Evolutionary conservation across 2,797 vertebrate genomes (phyloP).

Genomic region (Astyanax mexicanus): DNA sequence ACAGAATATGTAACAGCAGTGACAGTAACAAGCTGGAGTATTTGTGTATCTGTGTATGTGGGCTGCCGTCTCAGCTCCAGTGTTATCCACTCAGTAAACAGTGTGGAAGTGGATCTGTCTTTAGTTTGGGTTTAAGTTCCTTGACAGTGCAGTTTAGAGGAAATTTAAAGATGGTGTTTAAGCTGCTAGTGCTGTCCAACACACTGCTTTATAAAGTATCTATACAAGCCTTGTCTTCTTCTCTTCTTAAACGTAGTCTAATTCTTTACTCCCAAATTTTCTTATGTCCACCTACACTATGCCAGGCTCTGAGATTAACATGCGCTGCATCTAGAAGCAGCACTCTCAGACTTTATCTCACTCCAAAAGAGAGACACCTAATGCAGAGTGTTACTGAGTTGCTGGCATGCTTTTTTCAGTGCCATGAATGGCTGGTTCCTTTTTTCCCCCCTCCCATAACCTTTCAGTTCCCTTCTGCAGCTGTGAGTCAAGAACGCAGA

Average conservation of each 20-base stretch:
- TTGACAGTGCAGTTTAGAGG: not conserved
- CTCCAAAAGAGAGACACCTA: not conserved
- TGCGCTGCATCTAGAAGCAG: not conserved
- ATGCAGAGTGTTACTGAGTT: not conserved
- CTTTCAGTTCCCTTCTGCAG: conserved; percentile 23
- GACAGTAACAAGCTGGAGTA: not conserved
- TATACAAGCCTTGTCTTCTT: not conserved
- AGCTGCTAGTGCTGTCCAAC: not conserved
- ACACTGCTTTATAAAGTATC: not conserved
- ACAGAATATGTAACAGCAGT: too few relatives aligned
- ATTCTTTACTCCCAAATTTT: not conserved
- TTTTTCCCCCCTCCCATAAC: not conserved
- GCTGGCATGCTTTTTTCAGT: not conserved
- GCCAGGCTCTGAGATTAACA: not conserved
- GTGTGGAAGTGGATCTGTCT: conserved; percentile 71
- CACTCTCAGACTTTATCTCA: not conserved
- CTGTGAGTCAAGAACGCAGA: conserved; percentile 11
- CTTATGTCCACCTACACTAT: not conserved
- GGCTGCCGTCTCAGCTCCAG: not conserved
- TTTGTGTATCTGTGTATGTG: not conserved
- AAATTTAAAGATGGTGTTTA: not conserved
- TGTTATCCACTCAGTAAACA: conserved; percentile 71
- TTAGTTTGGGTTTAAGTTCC: conserved; percentile 61
- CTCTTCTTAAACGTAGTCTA: not conserved
- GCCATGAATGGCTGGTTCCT: not conserved